Evolutionary conservation across 2,888 invertebrate species (phyloP).

Genomic region (Atethmia centrago): DNA sequence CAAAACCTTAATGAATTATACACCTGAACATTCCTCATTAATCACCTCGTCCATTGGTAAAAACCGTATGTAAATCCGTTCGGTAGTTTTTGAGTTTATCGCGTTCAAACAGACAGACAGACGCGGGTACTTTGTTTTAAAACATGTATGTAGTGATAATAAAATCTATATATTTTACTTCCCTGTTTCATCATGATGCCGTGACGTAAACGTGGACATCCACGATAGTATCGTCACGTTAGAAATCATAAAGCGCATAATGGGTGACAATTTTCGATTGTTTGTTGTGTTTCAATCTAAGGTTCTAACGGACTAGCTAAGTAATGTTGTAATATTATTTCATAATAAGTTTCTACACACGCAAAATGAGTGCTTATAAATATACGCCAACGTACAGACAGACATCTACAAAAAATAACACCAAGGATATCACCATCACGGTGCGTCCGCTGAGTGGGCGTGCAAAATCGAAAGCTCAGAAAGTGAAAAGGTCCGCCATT

Average conservation of each 20-base stretch:
- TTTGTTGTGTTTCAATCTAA: not conserved
- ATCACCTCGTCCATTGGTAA: no score
- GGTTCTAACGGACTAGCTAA: not conserved
- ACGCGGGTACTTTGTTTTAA: no score
- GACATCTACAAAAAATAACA: slow-evolving; percentile 17
- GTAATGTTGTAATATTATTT: not conserved
- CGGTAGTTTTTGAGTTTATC: no score
- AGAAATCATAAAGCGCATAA: not conserved
- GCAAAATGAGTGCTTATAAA: not conserved
- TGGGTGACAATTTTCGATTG: not conserved
- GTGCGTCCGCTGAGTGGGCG: slow-evolving; percentile 79
- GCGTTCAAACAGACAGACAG: no score
- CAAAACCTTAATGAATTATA: no score
- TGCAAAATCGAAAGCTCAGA: slow-evolving; percentile 80
- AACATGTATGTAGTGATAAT: no score
- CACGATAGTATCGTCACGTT: not conserved
- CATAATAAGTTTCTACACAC: not conserved
- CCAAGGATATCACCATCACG: slow-evolving; percentile 43
- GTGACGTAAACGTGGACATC: not conserved
- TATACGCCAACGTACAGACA: not conserved
- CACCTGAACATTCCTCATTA: no score
- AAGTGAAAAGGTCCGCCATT: slow-evolving; percentile 80
- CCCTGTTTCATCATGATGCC: no score
- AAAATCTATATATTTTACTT: no score
- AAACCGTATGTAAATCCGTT: no score